Base-by-base conservation (phyloP, 2,113 vertebrate species). In the Clupea harengus region DNA sequence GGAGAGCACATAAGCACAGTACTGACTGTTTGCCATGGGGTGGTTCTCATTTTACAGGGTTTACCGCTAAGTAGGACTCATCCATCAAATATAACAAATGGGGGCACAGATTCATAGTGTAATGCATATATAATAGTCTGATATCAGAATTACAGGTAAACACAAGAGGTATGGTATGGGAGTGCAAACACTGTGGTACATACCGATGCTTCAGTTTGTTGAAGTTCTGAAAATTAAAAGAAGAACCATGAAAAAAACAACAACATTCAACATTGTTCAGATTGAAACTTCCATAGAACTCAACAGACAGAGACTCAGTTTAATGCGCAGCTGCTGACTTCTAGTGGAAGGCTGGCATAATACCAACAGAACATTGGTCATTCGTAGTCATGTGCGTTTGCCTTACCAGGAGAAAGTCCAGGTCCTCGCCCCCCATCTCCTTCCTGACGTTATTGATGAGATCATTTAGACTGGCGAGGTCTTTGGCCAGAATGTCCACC, bases 401-500 rank as follows among this genome's bases (percentile, higher is more conserved):
- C 39, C 82, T 7, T 89, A 94, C 95, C 91, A 82, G 88, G 45
- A 94, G 46, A 18, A 95, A 87, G 4, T 84, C 39, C 3, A 95
- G 54, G 82, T 95, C 92, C 22, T 95, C 93, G 0, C 91, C 90
- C 13, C 91, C 91, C 92, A 94, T 94, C 86, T 94, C 92, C 84
- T 87, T 93, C 81, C 91, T 93, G 47, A 95, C 64, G 0, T 83
- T 82, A 0, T 93, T 88, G 11, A 92, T 89, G 39, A 94, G 86
- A 72, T 91, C 82, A 0, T 86, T 82, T 49, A 95, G 85, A 28
- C 32, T 3, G 0, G 1, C 9, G 2, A 95, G 86, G 49, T 94
- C 90, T 1, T n/a, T 32, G 4, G 81, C 72, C 17, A 92, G 87
- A 1, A 0, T 81, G 0, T 28, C 28, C 52, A 93, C 91, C 72